Evolutionary conservation across 2,888 invertebrate species (phyloP), one percentile per base, ranked within the genome.

Genomic region (Lathronympha strigana): DNA sequence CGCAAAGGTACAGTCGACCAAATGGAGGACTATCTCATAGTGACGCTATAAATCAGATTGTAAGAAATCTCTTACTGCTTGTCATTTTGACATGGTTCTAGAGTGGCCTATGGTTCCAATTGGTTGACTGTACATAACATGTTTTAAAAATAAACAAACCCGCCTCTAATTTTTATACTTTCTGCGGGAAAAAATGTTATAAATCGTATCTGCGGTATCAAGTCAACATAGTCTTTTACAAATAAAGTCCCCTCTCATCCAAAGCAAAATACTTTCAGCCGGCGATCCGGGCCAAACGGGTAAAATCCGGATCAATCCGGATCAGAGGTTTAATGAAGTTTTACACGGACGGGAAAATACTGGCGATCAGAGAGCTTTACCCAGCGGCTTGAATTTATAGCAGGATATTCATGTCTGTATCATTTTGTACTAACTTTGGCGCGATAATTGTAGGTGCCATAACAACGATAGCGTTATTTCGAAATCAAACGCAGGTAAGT

Each of bases 261-360:
- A 19, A 23, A 33, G 15, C 31, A 45, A 47, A 58, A n/a, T 57
- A 57, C 31, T 43, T 11, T 49, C 25, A 57, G 63, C 50, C 31
- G 49, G 28, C 11, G 36, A 49, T 40, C 63, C 57, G 43, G 50
- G 31, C 33, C 50, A 23, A n/a, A n/a, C n/a, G n/a, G n/a, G n/a
- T n/a, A n/a, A n/a, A n/a, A 57, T 38, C 63, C 50, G 57, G 31
- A 49, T n/a, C 9, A 13, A 57, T 43, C 63, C 50, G 49, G 55
- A 49, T 50, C 50, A 1, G 28, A 4, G 49, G 28, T 31, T 31
- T 50, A 50, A 63, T 63, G 57, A 57, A 57, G 57, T 17, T 28
- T 40, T 40, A 40, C 31, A 38, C 38, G 60, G 21, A 50, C n/a
- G 40, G 40, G 19, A 4, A 31, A 43, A 19, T 25, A 31, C 45